Percentiles rank a stretch among this genome's conserved stretches.
phyloP scores from a whole-genome alignment of 2,888 invertebrate species.

The Sesamia inferens region DNA sequence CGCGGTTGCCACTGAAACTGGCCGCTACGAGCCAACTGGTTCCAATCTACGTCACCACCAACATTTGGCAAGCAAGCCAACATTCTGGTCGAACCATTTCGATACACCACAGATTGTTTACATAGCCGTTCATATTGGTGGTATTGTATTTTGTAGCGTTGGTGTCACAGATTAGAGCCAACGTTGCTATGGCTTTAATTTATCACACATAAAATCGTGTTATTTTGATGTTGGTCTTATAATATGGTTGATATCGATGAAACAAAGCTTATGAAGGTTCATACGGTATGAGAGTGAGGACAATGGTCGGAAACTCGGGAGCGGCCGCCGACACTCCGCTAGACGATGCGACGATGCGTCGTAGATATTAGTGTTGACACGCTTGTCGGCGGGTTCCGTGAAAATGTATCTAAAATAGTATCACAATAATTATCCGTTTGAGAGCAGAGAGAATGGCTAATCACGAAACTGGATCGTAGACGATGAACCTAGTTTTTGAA shows the following conservation, averaged over 20 bases:
- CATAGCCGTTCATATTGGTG: conserved; percentile 65
- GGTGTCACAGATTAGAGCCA: conserved; percentile 61
- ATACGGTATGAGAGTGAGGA: conserved; percentile 62
- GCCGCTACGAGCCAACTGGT: conserved; percentile 70
- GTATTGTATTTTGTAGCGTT: conserved; percentile 71
- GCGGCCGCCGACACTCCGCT: conserved; percentile 21
- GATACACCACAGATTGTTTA: conserved; percentile 72
- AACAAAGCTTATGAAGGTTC: conserved; percentile 69
- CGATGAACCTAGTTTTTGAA: conserved; percentile 51
- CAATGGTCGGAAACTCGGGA: conserved; percentile 48
- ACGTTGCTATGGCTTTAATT: conserved; percentile 68
- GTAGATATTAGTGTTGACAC: conserved; percentile 66
- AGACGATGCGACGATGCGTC: conserved; percentile 45
- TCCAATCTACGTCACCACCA: conserved; percentile 68
- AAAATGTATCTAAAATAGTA: conserved; percentile 59
- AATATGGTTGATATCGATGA: conserved; percentile 66
- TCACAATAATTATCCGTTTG: conserved; percentile 57
- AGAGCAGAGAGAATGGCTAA: conserved; percentile 52
- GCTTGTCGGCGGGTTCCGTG: conserved; percentile 62
- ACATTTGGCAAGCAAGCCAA: conserved; percentile 74
- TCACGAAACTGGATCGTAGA: conserved; percentile 55
- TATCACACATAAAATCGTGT: conserved; percentile 74
- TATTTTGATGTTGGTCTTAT: conserved; percentile 76
- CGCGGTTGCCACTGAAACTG: conserved; percentile 84
- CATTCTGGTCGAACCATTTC: conserved; percentile 68